A percentile compares a stretch with the other conserved stretches of the same genome.
Conservation (phyloP, 2,113 vertebrate species). For the Leptodactylus fuscus region DNA sequence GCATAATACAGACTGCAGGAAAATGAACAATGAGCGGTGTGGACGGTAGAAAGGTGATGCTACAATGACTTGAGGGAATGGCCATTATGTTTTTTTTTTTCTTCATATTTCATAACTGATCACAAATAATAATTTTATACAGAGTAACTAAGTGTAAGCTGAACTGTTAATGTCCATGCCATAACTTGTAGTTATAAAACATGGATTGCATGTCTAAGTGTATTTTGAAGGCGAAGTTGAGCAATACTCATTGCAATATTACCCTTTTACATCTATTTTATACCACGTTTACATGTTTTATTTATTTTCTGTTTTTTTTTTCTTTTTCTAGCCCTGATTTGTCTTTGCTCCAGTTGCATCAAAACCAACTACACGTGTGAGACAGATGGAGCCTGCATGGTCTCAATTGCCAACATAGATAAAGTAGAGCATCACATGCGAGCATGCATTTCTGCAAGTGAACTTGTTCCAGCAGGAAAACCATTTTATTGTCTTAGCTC, state of each 20-base stretch:
- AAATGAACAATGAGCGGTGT: too few species aligned
- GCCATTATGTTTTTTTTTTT: too few species aligned
- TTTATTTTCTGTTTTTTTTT: not conserved
- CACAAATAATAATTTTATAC: too few species aligned
- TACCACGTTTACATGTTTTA: not conserved
- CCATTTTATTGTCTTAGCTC: constrained; percentile 95
- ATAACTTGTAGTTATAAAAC: too few species aligned
- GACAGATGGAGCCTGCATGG: constrained; percentile 96
- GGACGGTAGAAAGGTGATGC: too few species aligned
- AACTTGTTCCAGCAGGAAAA: constrained; percentile 87
- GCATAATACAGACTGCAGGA: too few species aligned
- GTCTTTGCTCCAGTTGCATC: constrained; percentile 88
- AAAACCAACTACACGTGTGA: constrained; percentile 90
- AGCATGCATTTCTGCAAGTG: constrained; percentile 85
- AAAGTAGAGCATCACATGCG: constrained; percentile 86
- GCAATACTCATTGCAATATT: not conserved
- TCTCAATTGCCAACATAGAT: constrained; percentile 85
- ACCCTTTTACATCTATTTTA: not conserved
- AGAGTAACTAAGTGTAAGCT: too few species aligned
- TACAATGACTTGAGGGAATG: too few species aligned
- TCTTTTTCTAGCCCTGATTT: constrained; percentile 77
- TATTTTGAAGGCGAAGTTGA: too few species aligned
- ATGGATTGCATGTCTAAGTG: too few species aligned
- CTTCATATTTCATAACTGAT: too few species aligned
- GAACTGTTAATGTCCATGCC: too few species aligned